Conservation (phyloP, 1,140 invertebrate genomes). For the Archegozetes longisetosus region DNA sequence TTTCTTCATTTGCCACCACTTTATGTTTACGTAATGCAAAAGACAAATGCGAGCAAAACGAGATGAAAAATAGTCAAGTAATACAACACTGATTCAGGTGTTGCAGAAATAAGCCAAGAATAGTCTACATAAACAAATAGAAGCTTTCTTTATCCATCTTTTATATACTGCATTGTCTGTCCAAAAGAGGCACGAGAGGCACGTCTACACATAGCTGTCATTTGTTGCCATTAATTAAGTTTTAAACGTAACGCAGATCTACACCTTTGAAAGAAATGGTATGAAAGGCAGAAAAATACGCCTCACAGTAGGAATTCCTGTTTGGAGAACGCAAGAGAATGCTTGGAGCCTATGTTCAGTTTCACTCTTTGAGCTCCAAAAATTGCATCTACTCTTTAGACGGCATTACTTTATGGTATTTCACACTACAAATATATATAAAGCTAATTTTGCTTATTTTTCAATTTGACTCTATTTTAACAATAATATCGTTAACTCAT, state of each 20-base stretch:
- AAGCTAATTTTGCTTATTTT: background rate
- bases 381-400: background rate
- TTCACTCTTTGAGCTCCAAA: background rate
- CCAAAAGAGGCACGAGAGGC: background rate
- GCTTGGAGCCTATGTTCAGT: background rate
- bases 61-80: background rate
- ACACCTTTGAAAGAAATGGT: background rate
- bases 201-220: background rate
- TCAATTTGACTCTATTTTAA: background rate
- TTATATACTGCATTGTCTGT: background rate
- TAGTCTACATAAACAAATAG: background rate
- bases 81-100: background rate
- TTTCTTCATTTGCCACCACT: background rate
- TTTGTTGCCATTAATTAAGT: background rate
- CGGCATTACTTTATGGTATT: background rate
- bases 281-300: background rate
- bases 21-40: background rate
- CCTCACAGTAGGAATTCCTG: background rate
- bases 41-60: no score
- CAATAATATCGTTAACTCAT: background rate
- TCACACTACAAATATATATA: background rate
- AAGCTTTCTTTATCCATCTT: background rate
- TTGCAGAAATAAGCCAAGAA: background rate
- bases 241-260: background rate
- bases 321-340: background rate